phyloP scores from a whole-genome alignment of 2,888 invertebrate genomes.

The Athalia cordata region DNA sequence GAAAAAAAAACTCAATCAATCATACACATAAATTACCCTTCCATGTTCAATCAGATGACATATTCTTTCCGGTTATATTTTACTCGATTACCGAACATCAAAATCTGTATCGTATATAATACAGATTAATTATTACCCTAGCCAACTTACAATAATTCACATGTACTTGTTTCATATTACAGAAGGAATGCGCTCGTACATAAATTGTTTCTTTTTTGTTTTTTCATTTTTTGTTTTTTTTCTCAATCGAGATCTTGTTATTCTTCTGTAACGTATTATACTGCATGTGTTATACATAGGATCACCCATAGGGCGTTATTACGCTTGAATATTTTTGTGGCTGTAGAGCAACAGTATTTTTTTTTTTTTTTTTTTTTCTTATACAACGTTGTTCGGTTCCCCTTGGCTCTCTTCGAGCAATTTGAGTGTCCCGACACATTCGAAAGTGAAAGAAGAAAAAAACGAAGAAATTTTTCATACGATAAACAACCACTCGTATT shows the following conservation, averaged over 20 bases:
- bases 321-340: constrained; percentile 53
- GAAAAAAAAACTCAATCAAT: too few species aligned
- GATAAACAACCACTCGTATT: constrained; percentile 32
- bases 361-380: constrained; percentile 49
- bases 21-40: too few species aligned
- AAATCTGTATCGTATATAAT: too few species aligned
- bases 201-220: not conserved
- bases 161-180: not conserved
- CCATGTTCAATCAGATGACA: too few species aligned
- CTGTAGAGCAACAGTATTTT: constrained; percentile 49
- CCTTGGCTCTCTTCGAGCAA: not conserved
- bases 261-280: not conserved
- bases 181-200: not conserved
- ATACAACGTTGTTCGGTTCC: constrained; percentile 4
- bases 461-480: not conserved
- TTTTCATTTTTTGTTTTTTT: not conserved
- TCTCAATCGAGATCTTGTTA: constrained; percentile 4
- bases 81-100: too few species aligned
- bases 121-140: too few species aligned
- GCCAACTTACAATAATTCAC: not conserved
- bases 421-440: constrained; percentile 33
- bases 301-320: constrained; percentile 48
- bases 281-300: not conserved
- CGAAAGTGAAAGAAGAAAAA: not conserved
- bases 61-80: too few species aligned